phyloP scores from a whole-genome alignment of 2,888 invertebrate species.

The Leptinotarsa juncta region DNA sequence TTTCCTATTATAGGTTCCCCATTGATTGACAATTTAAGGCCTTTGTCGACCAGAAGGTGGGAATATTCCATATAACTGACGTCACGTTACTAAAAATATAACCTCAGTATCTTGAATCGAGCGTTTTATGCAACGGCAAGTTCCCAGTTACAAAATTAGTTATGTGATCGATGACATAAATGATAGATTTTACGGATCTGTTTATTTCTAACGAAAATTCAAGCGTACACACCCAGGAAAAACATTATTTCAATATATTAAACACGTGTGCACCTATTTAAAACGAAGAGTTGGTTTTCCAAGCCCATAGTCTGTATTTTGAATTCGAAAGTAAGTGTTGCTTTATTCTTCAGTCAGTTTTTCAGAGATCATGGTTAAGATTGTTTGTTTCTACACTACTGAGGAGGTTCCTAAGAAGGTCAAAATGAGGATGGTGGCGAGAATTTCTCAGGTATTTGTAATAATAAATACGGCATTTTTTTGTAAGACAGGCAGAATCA shows the following conservation, averaged over 20 bases:
- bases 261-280: constrained; percentile 20
- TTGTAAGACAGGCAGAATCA: too few species aligned
- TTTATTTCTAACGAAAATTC: constrained; percentile 21
- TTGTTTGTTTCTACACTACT: constrained; percentile 32
- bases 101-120: constrained; percentile 1
- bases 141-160: background rate
- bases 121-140: background rate
- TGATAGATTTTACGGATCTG: constrained; percentile 25
- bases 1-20: too few species aligned
- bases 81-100: background rate
- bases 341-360: background rate
- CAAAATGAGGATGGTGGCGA: constrained; percentile 38
- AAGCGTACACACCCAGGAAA: constrained; percentile 10
- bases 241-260: constrained; percentile 23
- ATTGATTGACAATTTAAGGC: too few species aligned
- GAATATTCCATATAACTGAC: background rate
- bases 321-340: background rate
- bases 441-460: constrained; percentile 34
- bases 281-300: background rate
- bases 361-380: constrained; percentile 28
- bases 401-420: constrained; percentile 31
- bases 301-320: constrained; percentile 7
- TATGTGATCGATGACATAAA: constrained; percentile 14
- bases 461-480: background rate
- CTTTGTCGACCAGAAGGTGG: too few species aligned